Percentiles rank a stretch among this genome's conserved stretches.
Evolutionary conservation across 2,797 vertebrate species (phyloP).

Genomic region (Arnoldichthys spilopterus): DNA sequence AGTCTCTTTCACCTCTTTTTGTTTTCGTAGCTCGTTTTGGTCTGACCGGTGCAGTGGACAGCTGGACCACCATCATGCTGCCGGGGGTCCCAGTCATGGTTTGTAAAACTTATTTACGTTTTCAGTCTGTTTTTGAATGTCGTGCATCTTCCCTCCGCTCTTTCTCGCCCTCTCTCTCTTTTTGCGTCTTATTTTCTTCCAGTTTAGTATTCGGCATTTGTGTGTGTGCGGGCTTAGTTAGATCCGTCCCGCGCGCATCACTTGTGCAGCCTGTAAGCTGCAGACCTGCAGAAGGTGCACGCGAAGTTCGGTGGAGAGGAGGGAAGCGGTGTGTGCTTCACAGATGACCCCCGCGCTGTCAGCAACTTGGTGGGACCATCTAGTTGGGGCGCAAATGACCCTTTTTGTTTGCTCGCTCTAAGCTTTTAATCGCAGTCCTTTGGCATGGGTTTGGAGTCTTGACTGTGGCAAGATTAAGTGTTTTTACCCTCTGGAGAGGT

Average conservation of each 20-base stretch:
- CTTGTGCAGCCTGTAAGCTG: slow-evolving; percentile 75
- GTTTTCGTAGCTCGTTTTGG: slow-evolving; percentile 31
- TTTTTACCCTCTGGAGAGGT: slow-evolving; percentile 10
- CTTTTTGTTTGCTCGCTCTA: slow-evolving; percentile 50
- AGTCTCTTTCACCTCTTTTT: neutral
- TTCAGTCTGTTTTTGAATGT: neutral
- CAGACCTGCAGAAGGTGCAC: neutral
- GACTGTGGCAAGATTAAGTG: slow-evolving; percentile 26
- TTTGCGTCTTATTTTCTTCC: neutral
- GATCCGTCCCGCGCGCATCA: slow-evolving; percentile 53
- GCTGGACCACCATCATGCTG: slow-evolving; percentile 1
- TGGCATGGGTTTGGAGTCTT: slow-evolving; percentile 27
- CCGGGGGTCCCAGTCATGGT: neutral
- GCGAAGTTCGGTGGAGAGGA: neutral
- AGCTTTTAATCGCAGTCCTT: slow-evolving; percentile 41
- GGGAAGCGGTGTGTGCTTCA: slow-evolving; percentile 25
- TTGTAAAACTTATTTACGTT: neutral
- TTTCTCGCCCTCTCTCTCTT: neutral
- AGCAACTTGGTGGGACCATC: slow-evolving; percentile 72
- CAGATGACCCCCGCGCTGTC: slow-evolving; percentile 44
- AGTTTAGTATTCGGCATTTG: no score
- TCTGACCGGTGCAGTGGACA: slow-evolving; percentile 1
- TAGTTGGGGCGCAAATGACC: slow-evolving; percentile 72
- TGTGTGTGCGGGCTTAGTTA: no score
- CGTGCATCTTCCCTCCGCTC: neutral